Percentiles rank a stretch among this genome's conserved stretches.
Conservation (phyloP, 2,113 vertebrate species). For the Fulmarus glacialis region DNA sequence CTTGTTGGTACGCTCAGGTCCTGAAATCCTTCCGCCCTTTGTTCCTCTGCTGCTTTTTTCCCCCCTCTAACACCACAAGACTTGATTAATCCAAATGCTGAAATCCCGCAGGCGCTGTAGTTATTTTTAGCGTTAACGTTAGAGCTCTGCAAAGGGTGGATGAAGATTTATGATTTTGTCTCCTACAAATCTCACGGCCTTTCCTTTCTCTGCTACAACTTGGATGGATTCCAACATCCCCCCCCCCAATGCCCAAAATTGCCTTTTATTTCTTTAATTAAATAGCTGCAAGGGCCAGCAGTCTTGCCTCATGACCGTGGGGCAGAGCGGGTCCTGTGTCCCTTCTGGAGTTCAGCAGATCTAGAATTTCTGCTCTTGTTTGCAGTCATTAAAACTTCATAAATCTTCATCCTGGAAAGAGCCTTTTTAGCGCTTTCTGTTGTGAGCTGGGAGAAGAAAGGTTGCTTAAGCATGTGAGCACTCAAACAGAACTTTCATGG, state of each 20-base stretch:
- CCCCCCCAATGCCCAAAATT: background rate
- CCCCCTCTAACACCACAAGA: background rate
- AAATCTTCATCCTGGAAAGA: background rate
- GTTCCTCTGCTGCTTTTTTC: background rate
- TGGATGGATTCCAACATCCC: constrained; percentile 22
- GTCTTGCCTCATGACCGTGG: background rate
- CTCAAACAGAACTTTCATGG: background rate
- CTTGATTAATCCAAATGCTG: constrained; percentile 57
- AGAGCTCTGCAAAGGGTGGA: constrained; percentile 32
- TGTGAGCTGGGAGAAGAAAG: background rate
- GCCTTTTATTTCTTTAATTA: constrained; percentile 38
- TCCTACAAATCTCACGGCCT: background rate
- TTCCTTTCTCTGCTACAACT: background rate
- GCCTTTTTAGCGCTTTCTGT: background rate
- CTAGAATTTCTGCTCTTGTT: background rate
- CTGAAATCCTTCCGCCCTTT: background rate
- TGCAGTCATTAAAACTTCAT: background rate
- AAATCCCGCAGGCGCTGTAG: background rate
- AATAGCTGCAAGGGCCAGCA: background rate
- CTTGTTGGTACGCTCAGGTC: background rate
- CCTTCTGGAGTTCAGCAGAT: background rate
- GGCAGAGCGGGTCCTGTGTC: background rate
- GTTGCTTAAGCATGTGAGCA: background rate
- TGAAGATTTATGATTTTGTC: constrained; percentile 56
- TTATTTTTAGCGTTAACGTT: constrained; percentile 67